These are phyloP conservation scores for Spodoptera frugiperda DNA, from an alignment of 1,140 invertebrate species.

Conservation along the genomic window DNA sequence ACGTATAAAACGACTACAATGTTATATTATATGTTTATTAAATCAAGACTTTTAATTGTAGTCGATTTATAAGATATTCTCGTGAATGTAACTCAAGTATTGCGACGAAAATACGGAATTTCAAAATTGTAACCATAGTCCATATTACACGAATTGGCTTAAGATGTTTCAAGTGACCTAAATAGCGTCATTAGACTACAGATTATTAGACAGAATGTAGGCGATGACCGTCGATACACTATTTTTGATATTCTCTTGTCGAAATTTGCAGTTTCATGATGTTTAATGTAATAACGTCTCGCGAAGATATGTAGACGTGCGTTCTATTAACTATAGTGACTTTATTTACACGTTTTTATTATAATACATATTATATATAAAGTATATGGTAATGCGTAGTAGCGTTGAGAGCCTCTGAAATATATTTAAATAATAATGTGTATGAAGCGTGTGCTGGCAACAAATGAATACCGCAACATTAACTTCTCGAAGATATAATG, in stretches of 20 bases:
- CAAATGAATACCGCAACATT: conserved; percentile 50
- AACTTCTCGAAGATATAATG: neutral
- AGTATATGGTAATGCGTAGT: conserved; percentile 80
- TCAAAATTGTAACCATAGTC: conserved; percentile 76
- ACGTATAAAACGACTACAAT: conserved; percentile 39
- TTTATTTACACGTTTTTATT: conserved; percentile 85
- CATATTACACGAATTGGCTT: conserved; percentile 73
- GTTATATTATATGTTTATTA: conserved; percentile 10
- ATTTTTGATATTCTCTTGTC: conserved; percentile 86
- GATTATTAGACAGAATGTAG: conserved; percentile 82
- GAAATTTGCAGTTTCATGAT: conserved; percentile 83
- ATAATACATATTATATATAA: conserved; percentile 54
- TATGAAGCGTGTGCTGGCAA: conserved; percentile 66
- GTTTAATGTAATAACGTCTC: conserved; percentile 70
- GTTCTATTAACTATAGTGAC: conserved; percentile 81
- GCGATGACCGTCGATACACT: conserved; percentile 79
- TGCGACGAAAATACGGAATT: conserved; percentile 53
- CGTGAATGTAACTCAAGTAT: conserved; percentile 47
- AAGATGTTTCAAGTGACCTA: conserved; percentile 76
- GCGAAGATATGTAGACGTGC: conserved; percentile 69
- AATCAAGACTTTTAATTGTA: conserved; percentile 6
- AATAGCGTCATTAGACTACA: conserved; percentile 75
- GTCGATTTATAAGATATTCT: conserved; percentile 41
- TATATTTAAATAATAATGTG: conserved; percentile 67
- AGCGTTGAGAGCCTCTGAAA: conserved; percentile 77